Percentiles rank a stretch among this genome's conserved stretches.
These are phyloP conservation scores for Leptopilina clavipes DNA, from an alignment of 1,140 invertebrate genomes.

Conservation along the genomic window DNA sequence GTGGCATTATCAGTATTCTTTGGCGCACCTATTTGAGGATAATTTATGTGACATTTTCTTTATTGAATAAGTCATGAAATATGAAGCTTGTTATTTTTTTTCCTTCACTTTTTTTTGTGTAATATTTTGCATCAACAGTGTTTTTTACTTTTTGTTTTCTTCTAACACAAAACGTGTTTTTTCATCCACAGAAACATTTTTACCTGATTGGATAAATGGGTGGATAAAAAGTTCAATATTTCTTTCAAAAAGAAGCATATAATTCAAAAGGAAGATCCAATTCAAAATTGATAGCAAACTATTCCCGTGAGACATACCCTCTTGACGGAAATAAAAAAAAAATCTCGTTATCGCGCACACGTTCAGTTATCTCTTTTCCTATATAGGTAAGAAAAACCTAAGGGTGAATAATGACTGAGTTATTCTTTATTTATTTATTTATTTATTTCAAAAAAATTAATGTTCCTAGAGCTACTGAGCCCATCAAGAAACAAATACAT, in stretches of 20 bases:
- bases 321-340: slow-evolving; percentile 28
- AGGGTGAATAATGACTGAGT: background rate
- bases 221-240: background rate
- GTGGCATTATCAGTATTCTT: background rate
- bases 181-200: background rate
- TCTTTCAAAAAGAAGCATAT: background rate
- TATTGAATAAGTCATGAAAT: background rate
- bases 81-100: too few species aligned
- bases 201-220: background rate
- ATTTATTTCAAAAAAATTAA: too few species aligned
- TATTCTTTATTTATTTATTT: too few species aligned
- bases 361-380: background rate
- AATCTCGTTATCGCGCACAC: background rate
- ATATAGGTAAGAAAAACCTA: background rate
- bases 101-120: background rate
- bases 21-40: background rate
- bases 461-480: too few species aligned
- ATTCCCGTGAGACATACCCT: background rate
- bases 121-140: too few species aligned
- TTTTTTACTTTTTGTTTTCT: too few species aligned
- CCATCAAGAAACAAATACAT: too few species aligned
- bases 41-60: slow-evolving; percentile 8
- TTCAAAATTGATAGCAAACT: slow-evolving; percentile 23
- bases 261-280: slow-evolving; percentile 25
- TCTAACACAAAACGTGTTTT: background rate